Evolutionary conservation across 2,797 vertebrate genomes (phyloP).

Genomic region (Melanotaenia boesemani): DNA sequence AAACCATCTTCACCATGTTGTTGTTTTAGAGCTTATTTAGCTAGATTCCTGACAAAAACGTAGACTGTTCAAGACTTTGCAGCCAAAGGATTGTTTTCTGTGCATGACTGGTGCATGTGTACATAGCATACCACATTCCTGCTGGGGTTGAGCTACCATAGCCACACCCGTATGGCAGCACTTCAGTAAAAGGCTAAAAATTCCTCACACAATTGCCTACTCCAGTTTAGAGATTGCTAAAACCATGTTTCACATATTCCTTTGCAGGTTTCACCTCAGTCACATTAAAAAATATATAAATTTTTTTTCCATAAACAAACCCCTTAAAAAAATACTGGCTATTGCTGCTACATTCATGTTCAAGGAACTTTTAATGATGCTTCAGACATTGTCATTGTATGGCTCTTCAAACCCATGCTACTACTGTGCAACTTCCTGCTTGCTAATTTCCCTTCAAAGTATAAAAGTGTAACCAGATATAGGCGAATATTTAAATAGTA

Average conservation of each 20-base stretch:
- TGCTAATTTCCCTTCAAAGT: constrained; percentile 15
- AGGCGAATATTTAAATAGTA: constrained; percentile 1
- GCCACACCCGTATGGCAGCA: constrained; percentile 58
- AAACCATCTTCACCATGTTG: not conserved
- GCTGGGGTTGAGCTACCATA: constrained; percentile 38
- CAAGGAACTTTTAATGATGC: constrained; percentile 29
- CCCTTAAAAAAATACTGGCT: not conserved
- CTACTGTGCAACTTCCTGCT: constrained; percentile 8
- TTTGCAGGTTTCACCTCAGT: constrained; percentile 28
- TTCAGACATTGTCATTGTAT: constrained; percentile 32
- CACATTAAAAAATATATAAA: constrained; percentile 50
- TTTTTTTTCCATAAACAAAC: constrained; percentile 35
- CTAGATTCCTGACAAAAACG: not conserved
- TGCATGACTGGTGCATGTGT: no score
- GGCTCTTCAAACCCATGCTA: constrained; percentile 18
- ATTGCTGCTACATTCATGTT: constrained; percentile 34
- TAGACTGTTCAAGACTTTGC: not conserved
- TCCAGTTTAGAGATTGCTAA: constrained; percentile 51
- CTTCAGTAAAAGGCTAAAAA: constrained; percentile 53
- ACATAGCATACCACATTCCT: not conserved
- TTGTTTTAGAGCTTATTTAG: not conserved
- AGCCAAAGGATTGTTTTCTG: constrained; percentile 5
- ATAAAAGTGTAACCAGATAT: constrained; percentile 3
- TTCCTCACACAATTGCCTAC: constrained; percentile 31
- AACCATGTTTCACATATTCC: constrained; percentile 36